Evolutionary conservation across 2,888 invertebrate genomes (phyloP).

Genomic region (Thera britannica): DNA sequence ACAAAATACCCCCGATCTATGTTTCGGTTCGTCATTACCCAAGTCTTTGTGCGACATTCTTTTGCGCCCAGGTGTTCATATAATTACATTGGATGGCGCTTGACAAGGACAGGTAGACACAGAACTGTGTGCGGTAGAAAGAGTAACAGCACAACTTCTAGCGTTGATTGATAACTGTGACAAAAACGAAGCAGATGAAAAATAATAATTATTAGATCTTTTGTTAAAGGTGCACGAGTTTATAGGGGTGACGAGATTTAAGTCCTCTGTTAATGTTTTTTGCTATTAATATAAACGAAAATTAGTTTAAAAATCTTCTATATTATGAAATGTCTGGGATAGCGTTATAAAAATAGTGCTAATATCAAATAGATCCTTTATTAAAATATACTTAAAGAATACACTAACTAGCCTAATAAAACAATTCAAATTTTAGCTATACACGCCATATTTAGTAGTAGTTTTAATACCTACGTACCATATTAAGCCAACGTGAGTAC

Average conservation of each 20-base stretch:
- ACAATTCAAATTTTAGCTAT: too few relatives aligned
- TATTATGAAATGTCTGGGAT: background rate
- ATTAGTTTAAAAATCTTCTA: background rate
- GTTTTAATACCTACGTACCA: background rate
- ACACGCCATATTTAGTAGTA: too few relatives aligned
- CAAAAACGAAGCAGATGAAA: conserved; percentile 85
- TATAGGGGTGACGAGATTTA: conserved; percentile 67
- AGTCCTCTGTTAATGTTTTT: conserved; percentile 18
- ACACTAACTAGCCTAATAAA: too few relatives aligned
- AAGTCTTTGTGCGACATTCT: conserved; percentile 84
- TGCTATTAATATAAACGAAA: background rate
- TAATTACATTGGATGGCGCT: conserved; percentile 76
- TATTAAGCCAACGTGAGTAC: background rate
- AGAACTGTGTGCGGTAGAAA: conserved; percentile 47
- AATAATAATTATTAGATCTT: conserved; percentile 84
- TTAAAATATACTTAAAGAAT: too few relatives aligned
- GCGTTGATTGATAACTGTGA: conserved; percentile 86
- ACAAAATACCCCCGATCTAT: conserved; percentile 82
- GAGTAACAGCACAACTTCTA: conserved; percentile 66
- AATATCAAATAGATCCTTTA: too few relatives aligned
- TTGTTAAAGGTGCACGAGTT: conserved; percentile 80
- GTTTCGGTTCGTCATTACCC: conserved; percentile 83
- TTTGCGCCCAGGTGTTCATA: conserved; percentile 84
- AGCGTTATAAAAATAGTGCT: too few relatives aligned
- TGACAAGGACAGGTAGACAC: conserved; percentile 62